A percentile compares a stretch with the other conserved stretches of the same genome.
Evolutionary conservation across 2,113 vertebrate genomes (phyloP).

Genomic region (Leucoraja erinaceus): DNA sequence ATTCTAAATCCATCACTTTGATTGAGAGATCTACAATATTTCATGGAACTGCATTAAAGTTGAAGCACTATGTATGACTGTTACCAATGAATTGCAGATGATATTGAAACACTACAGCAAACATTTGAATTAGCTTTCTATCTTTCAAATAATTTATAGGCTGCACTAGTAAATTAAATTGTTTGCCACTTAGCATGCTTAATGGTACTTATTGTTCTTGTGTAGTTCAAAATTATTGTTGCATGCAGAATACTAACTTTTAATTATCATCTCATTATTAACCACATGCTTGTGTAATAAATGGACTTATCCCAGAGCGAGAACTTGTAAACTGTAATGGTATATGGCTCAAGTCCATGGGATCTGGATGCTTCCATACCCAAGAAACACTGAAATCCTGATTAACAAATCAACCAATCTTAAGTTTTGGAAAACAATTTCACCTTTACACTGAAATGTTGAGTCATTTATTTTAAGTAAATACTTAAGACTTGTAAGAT

Average conservation of each 20-base stretch:
- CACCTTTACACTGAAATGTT: not conserved
- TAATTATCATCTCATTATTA: conserved; percentile 21
- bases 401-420: not conserved
- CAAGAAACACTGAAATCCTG: not conserved
- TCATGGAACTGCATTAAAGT: not conserved
- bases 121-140: not conserved
- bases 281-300: not conserved
- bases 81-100: not conserved
- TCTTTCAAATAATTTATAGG: not conserved
- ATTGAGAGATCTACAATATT: conserved; percentile 5
- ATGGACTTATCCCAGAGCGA: not conserved
- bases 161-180: not conserved
- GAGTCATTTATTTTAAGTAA: not conserved
- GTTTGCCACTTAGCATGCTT: not conserved
- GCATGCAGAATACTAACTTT: not conserved
- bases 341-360: not conserved
- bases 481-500: not conserved
- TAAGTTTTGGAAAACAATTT: not conserved
- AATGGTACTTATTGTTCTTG: not conserved
- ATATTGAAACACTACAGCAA: not conserved
- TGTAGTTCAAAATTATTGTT: conserved; percentile 21
- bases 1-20: not conserved
- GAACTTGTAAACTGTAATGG: not conserved
- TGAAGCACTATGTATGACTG: not conserved
- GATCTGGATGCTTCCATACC: not conserved